These are phyloP conservation scores for Lasioglossum morio DNA, from an alignment of 2,888 invertebrate species.

Conservation along the genomic window DNA sequence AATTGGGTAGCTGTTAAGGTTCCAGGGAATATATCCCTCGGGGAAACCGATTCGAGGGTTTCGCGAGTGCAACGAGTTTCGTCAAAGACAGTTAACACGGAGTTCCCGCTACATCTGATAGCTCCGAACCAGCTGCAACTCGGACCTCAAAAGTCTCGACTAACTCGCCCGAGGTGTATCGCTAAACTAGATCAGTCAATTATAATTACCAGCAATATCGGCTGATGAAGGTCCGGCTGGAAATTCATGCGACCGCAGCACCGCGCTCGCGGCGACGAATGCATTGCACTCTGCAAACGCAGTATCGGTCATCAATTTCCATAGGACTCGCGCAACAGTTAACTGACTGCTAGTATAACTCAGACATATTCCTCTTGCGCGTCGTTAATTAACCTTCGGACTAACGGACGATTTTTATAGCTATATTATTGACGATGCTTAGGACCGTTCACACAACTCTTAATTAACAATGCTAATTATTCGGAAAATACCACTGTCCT, in stretches of 20 bases:
- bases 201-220: conserved; percentile 1
- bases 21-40: not conserved
- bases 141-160: conserved; percentile 5
- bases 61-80: not conserved
- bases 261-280: not conserved
- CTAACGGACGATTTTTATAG: too few relatives aligned
- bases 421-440: too few relatives aligned
- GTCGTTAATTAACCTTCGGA: too few relatives aligned
- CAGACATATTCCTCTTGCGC: too few relatives aligned
- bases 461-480: too few relatives aligned
- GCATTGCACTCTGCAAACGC: not conserved
- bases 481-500: too few relatives aligned
- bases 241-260: not conserved
- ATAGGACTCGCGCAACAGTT: not conserved
- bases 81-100: not conserved
- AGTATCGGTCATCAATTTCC: not conserved
- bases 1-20: not conserved
- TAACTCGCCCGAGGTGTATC: conserved; percentile 1
- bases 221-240: not conserved
- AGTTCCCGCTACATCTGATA: conserved; percentile 1
- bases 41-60: not conserved
- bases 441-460: too few relatives aligned
- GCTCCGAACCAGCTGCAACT: not conserved
- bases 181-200: conserved; percentile 8
- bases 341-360: too few relatives aligned